Evolutionary conservation across 2,888 invertebrate species (phyloP), one percentile per base, ranked within the genome.

Genomic region (Colletes collaris): DNA sequence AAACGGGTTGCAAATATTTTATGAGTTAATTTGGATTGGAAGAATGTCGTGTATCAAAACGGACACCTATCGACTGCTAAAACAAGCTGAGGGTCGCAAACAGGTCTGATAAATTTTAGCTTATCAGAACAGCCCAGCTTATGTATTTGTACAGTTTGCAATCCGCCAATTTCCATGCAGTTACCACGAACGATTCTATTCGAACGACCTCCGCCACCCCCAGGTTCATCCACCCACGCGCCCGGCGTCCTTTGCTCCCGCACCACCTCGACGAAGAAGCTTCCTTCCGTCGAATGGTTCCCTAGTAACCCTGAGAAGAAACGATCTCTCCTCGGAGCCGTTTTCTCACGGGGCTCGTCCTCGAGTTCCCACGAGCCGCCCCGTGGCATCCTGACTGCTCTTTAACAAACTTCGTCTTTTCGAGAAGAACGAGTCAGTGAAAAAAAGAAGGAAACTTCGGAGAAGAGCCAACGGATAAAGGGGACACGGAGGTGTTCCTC

Each of bases 241-340:
- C 50, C 16, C 16, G 58, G 58, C 27, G 27, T 49, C 58, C 55
- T 49, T 76, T 60, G 7, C 59, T 59, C 49, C 50, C n/a, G 19
- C 19, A 46, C 19, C 60, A 27, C 52, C 27, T 50, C 40, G 19
- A 8, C 62, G 52, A 73, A 65, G 84, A 82, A 89, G 84, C 90
- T 90, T 92, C 88, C 83, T 91, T 75, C 77, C 79, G 70, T 83
- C 86, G 88, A 91, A 88, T 92, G 92, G 82, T 92, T 90, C 87
- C 92, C 92, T 92, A 90, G 88, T 92, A 92, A 87, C 84, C 89
- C 82, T 89, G 90, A 90, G 91, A 91, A 90, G 87, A 88, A 88
- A 86, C 84, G 84, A 86, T 88, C 86, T 81, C 88, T 86, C 86
- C 80, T 78, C 82, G 86, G 52, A 79, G 86, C 76, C 76, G 86